phyloP scores from a whole-genome alignment of 2,888 invertebrate species.

The Apantesis nais region DNA sequence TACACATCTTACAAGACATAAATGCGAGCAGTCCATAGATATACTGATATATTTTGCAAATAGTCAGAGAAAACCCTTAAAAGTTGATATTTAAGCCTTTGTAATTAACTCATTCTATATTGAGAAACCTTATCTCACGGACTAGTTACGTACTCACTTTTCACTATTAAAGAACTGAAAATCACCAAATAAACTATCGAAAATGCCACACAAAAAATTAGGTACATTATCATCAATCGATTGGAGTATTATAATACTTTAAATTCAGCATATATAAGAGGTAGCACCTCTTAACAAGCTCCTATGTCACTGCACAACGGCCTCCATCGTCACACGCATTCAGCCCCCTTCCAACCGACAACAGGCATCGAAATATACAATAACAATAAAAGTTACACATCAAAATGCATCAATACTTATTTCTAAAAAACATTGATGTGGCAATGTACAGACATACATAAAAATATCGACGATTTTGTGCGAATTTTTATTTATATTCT shows the following conservation, averaged over 20 bases:
- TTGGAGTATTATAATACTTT: background rate
- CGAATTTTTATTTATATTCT: constrained; percentile 37
- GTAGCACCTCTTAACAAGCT: constrained; percentile 3
- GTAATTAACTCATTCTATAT: background rate
- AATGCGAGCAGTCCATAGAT: background rate
- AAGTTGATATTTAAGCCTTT: background rate
- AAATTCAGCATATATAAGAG: constrained; percentile 5
- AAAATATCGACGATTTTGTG: constrained; percentile 41
- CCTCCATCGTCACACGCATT: constrained; percentile 35
- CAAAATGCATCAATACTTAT: constrained; percentile 56
- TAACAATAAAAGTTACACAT: constrained; percentile 55
- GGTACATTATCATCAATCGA: background rate
- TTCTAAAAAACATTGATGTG: constrained; percentile 48
- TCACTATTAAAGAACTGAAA: background rate
- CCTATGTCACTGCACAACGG: background rate
- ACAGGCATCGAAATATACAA: constrained; percentile 54
- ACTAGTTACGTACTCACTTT: background rate
- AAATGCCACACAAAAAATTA: background rate
- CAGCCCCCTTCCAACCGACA: constrained; percentile 34
- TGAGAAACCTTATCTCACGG: background rate
- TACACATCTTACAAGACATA: background rate
- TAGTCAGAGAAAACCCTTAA: background rate
- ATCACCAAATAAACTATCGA: background rate
- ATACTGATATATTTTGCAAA: background rate
- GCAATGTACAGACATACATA: constrained; percentile 46